phyloP scores from a whole-genome alignment of 2,113 vertebrate genomes.

The Clinocottus analis region DNA sequence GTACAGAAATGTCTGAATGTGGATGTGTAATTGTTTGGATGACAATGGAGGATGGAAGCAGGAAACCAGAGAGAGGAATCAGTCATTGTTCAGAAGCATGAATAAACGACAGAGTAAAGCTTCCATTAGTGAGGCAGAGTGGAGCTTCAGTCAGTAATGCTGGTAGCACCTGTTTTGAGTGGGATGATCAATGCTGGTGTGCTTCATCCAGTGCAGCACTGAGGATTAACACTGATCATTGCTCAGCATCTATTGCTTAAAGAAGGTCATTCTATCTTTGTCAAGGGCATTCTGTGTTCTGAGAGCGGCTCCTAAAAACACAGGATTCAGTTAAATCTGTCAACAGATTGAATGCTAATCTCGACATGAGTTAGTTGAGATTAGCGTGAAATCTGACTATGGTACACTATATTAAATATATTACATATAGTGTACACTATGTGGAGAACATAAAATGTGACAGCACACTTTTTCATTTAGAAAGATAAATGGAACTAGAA shows the following conservation, averaged over 20 bases:
- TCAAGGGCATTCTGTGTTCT: neutral
- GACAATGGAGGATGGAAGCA: neutral
- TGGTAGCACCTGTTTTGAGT: neutral
- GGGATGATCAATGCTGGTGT: slow-evolving; percentile 14
- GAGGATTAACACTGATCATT: slow-evolving; percentile 1
- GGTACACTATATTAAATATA: neutral
- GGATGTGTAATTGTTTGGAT: neutral
- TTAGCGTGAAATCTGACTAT: neutral
- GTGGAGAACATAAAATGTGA: neutral
- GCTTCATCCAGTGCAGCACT: neutral
- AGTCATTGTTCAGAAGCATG: neutral
- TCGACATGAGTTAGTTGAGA: neutral
- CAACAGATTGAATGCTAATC: neutral
- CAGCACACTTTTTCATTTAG: neutral
- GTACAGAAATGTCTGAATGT: neutral
- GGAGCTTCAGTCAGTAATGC: neutral
- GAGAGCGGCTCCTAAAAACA: neutral
- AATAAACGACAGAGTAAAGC: neutral
- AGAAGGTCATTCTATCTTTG: slow-evolving; percentile 7
- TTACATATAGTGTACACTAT: neutral
- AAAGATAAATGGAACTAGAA: neutral
- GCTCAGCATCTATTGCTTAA: slow-evolving; percentile 5
- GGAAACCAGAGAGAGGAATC: neutral
- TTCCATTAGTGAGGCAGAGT: neutral
- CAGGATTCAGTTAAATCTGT: neutral